Evolutionary conservation across 2,797 vertebrate genomes (phyloP).

Genomic region (Sarcoramphus papa): DNA sequence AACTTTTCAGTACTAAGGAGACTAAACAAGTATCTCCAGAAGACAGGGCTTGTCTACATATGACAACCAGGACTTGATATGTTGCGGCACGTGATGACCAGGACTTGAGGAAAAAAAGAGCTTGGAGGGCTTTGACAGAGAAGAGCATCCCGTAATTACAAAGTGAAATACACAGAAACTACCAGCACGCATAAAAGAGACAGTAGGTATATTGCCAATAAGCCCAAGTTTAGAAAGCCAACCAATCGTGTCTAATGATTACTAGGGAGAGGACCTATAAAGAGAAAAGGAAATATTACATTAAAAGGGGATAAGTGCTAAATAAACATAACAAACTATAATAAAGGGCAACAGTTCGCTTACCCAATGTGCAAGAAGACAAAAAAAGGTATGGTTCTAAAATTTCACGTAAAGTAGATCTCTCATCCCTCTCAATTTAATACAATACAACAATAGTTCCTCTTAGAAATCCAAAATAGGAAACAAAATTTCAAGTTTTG

Average conservation of each 20-base stretch:
- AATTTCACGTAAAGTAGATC: background rate
- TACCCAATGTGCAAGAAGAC: background rate
- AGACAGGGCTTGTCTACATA: background rate
- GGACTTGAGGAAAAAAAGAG: background rate
- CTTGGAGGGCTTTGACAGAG: background rate
- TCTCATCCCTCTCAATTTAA: background rate
- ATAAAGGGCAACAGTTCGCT: background rate
- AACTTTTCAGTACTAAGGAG: background rate
- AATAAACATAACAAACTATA: background rate
- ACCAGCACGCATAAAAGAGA: background rate
- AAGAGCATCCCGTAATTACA: background rate
- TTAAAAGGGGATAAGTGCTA: background rate
- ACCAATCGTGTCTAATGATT: fast-evolving
- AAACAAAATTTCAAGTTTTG: background rate
- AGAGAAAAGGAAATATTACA: background rate
- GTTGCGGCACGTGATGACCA: fast-evolving
- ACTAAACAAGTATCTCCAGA: background rate
- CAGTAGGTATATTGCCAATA: background rate
- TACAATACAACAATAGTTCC: background rate
- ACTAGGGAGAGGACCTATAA: background rate
- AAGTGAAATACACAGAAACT: background rate
- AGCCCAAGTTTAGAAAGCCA: background rate
- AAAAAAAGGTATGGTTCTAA: background rate
- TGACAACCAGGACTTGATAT: background rate
- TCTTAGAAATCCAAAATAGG: background rate